Conservation (phyloP, 30 jellyfish, hydroid and myxozoan species). For the Chrysaora quinquecirrha region DNA sequence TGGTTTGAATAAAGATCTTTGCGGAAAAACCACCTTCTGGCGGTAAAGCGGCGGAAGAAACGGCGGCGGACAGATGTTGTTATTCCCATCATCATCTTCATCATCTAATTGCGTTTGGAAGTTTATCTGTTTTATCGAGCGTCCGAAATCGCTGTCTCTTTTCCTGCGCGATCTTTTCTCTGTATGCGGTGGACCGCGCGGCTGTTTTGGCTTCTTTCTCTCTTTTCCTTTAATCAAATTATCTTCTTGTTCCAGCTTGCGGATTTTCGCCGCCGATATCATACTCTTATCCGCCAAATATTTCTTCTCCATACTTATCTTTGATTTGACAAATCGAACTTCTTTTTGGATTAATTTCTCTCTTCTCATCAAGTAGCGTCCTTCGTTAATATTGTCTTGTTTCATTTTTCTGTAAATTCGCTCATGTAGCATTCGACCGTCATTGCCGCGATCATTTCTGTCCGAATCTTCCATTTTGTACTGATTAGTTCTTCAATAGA, state of each 20-base stretch:
- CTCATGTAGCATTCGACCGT: conserved; percentile 58
- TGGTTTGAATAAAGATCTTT: conserved; percentile 10
- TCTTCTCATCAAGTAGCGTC: conserved; percentile 24
- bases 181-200: conserved; percentile 65
- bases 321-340: conserved; percentile 53
- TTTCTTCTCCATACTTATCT: conserved; percentile 65
- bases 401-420: conserved; percentile 50
- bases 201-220: conserved; percentile 19
- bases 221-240: conserved; percentile 45
- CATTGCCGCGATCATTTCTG: neutral
- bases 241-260: conserved; percentile 63
- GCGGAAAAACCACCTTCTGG: conserved; percentile 37
- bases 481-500: too few species aligned
- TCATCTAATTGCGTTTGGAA: conserved; percentile 23
- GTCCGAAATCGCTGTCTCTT: conserved; percentile 13
- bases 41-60: conserved; percentile 64
- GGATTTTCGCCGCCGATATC: conserved; percentile 52
- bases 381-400: conserved; percentile 65
- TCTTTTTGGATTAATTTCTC: conserved; percentile 61
- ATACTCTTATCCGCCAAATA: conserved; percentile 49
- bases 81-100: conserved; percentile 2
- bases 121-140: neutral
- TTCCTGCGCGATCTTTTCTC: conserved; percentile 50
- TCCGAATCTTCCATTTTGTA: neutral
- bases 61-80: conserved; percentile 54